phyloP scores from a whole-genome alignment of 1,140 invertebrate species.

The Manduca sexta region DNA sequence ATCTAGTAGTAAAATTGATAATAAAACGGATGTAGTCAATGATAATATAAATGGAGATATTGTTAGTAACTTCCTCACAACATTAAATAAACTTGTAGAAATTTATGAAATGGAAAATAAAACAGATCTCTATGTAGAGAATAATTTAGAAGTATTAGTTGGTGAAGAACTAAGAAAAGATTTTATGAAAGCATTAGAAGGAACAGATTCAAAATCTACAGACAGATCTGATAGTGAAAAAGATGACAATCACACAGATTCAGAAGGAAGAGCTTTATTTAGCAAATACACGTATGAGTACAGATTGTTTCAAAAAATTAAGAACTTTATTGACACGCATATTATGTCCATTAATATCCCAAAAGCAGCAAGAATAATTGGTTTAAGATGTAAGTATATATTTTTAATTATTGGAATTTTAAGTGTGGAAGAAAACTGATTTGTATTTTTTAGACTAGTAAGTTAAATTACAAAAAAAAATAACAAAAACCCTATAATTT shows the following conservation, averaged over 20 bases:
- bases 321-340: slow-evolving; percentile 66
- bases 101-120: slow-evolving; percentile 45
- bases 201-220: slow-evolving; percentile 52
- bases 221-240: slow-evolving; percentile 18
- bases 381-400: slow-evolving; percentile 71
- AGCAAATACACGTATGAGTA: slow-evolving; percentile 62
- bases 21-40: slow-evolving; percentile 16
- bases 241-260: slow-evolving; percentile 17
- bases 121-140: slow-evolving; percentile 42
- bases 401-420: not conserved
- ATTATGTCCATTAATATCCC: slow-evolving; percentile 72
- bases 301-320: slow-evolving; percentile 57
- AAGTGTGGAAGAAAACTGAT: not conserved
- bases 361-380: slow-evolving; percentile 73
- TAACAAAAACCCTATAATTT: not conserved
- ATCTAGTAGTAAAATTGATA: slow-evolving; percentile 40
- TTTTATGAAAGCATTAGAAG: slow-evolving; percentile 52
- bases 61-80: slow-evolving; percentile 37
- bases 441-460: no score
- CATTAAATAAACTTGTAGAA: slow-evolving; percentile 39
- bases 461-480: no score
- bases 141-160: slow-evolving; percentile 43
- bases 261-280: slow-evolving; percentile 48
- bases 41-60: slow-evolving; percentile 16
- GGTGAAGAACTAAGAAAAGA: slow-evolving; percentile 44